These are phyloP conservation scores for Pongo abelii DNA, from an alignment of 2,113 vertebrate species.

Conservation along the genomic window DNA sequence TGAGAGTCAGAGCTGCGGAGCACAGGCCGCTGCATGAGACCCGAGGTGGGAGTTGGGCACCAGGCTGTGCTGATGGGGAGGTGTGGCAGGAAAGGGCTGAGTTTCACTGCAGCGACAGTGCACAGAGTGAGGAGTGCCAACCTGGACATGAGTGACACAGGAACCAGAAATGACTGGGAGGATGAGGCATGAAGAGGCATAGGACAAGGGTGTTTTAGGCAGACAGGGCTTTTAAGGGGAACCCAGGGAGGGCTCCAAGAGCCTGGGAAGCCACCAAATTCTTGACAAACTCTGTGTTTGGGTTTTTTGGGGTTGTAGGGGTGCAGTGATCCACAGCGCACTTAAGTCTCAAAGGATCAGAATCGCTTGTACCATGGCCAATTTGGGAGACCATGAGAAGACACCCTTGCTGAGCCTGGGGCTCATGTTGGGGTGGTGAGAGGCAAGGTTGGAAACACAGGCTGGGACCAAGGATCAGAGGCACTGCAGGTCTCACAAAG, in stretches of 20 bases:
- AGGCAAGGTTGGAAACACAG: too few relatives aligned
- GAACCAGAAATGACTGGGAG: not conserved
- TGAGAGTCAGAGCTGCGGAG: not conserved
- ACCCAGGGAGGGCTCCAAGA: not conserved
- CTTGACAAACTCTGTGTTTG: not conserved
- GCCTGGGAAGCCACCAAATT: not conserved
- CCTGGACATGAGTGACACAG: not conserved
- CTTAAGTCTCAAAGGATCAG: not conserved
- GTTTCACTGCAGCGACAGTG: not conserved
- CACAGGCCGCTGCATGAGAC: not conserved
- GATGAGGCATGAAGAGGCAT: not conserved
- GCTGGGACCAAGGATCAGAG: not conserved
- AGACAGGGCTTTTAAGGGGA: not conserved
- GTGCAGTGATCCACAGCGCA: not conserved
- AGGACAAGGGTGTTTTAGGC: not conserved
- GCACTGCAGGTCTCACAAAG: not conserved
- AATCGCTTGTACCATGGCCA: not conserved
- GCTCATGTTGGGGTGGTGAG: accelerated
- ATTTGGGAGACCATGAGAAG: not conserved
- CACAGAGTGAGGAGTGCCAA: not conserved
- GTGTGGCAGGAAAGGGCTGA: not conserved
- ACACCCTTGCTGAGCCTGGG: not conserved
- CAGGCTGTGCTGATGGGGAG: not conserved
- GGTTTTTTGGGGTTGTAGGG: not conserved
- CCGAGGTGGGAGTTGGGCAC: not conserved